A percentile compares a stretch with the other conserved stretches of the same genome.
phyloP scores from a whole-genome alignment of 2,113 vertebrate species.

The Anseranas semipalmata region DNA sequence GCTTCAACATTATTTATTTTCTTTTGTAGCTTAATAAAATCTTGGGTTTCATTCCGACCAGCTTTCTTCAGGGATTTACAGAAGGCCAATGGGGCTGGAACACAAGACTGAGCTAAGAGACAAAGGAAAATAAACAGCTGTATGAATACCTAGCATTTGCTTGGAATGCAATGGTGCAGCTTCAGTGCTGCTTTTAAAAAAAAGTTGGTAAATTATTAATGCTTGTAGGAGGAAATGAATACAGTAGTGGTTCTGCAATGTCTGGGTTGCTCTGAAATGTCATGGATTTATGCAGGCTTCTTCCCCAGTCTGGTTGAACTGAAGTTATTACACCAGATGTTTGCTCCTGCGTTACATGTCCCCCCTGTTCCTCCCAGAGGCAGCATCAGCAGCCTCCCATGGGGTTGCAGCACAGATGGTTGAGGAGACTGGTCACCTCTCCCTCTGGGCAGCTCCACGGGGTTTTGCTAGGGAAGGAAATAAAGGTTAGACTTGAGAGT shows the following conservation, averaged over 20 bases:
- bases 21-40: conserved; percentile 55
- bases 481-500: too few relatives aligned
- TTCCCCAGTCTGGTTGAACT: neutral
- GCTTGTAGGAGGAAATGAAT: conserved; percentile 35
- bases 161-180: neutral
- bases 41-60: conserved; percentile 25
- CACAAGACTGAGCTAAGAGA: neutral
- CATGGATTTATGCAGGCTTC: neutral
- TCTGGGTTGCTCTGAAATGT: neutral
- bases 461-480: neutral
- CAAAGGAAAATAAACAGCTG: conserved; percentile 15
- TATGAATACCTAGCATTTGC: conserved; percentile 11
- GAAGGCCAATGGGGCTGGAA: neutral
- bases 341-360: neutral
- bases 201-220: conserved; percentile 63
- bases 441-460: neutral
- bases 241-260: neutral
- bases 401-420: neutral
- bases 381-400: neutral
- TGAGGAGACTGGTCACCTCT: neutral
- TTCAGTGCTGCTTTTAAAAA: neutral
- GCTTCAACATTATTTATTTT: conserved; percentile 47
- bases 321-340: neutral
- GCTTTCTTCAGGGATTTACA: conserved; percentile 41
- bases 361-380: neutral